These are phyloP conservation scores for Toxotes chatareus DNA, from an alignment of 2,113 vertebrate species.

Conservation along the genomic window DNA sequence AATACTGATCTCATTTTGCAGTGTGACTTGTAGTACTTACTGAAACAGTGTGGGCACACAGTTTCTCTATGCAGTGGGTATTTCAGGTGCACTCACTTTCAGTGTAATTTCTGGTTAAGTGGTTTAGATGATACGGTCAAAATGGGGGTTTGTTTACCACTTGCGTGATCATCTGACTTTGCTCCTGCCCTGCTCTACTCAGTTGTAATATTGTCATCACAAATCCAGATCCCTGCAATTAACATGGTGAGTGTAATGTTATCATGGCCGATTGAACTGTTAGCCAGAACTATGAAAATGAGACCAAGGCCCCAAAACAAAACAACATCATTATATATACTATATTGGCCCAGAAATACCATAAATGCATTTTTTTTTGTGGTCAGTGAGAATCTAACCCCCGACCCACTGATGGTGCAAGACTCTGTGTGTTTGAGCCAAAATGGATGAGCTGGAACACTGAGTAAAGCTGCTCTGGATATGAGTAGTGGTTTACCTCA, in stretches of 20 bases:
- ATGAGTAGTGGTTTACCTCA: slow-evolving; percentile 53
- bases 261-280: background rate
- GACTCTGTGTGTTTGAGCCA: slow-evolving; percentile 12
- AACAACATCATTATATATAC: slow-evolving; percentile 13
- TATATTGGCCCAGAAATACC: slow-evolving; percentile 11
- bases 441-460: slow-evolving; percentile 6
- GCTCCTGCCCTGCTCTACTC: background rate
- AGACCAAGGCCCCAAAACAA: background rate
- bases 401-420: background rate
- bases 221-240: slow-evolving; percentile 4
- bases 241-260: background rate
- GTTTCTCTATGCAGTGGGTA: background rate
- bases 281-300: slow-evolving; percentile 10
- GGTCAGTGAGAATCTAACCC: slow-evolving; percentile 41
- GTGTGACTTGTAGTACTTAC: no score
- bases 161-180: background rate
- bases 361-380: slow-evolving; percentile 27
- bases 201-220: background rate
- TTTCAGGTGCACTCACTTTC: background rate
- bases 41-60: background rate
- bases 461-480: slow-evolving; percentile 24
- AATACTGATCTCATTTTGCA: background rate
- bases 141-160: slow-evolving; percentile 16
- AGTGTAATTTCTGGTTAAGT: background rate
- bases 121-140: background rate